Conservation (phyloP, 92 coral and sea anemone genomes). For the Zoanthus sansibaricus region DNA sequence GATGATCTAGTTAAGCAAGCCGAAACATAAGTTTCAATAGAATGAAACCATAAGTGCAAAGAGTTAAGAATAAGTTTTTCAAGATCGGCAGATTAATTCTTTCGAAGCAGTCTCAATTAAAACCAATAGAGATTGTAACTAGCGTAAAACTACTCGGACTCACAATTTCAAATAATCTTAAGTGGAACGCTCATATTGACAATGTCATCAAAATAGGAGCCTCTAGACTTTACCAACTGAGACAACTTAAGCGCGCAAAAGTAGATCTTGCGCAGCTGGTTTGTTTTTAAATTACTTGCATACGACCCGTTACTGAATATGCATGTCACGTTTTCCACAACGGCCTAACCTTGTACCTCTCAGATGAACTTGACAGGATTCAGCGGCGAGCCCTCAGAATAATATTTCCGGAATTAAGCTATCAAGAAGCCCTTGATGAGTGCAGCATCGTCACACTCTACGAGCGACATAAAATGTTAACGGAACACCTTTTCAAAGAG, state of each 20-base stretch:
- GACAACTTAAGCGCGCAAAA: conserved; percentile 15
- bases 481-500: conserved; percentile 13
- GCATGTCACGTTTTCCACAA: not conserved
- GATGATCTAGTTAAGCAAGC: conserved; percentile 14
- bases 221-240: conserved; percentile 10
- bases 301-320: conserved; percentile 46
- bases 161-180: not conserved
- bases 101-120: conserved; percentile 53
- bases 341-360: not conserved
- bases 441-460: conserved; percentile 25
- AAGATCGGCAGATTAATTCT: conserved; percentile 1
- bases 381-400: not conserved
- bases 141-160: conserved; percentile 13
- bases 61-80: conserved; percentile 22
- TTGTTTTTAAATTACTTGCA: not conserved
- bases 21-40: conserved; percentile 39
- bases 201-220: conserved; percentile 2
- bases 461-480: conserved; percentile 8
- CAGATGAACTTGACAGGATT: not conserved
- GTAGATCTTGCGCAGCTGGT: conserved; percentile 39
- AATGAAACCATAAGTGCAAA: conserved; percentile 48
- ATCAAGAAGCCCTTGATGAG: not conserved
- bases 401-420: not conserved
- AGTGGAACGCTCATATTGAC: conserved; percentile 14
- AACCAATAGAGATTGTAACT: conserved; percentile 40